Base-by-base conservation (phyloP, 2,797 vertebrate species). In the Amblyopsis hoosieri region DNA sequence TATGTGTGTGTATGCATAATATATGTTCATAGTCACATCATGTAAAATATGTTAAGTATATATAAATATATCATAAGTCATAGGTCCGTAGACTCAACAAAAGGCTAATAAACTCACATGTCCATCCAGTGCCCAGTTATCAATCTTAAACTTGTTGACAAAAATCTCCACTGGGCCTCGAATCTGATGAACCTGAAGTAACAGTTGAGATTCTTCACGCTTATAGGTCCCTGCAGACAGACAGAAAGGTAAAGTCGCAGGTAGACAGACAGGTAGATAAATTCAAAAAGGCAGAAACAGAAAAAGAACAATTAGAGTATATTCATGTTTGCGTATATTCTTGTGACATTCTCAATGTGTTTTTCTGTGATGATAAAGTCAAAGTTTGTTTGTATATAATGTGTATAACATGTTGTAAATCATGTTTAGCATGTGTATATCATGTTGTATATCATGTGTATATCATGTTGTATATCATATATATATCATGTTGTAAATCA, bases 121-220 rank as follows among this genome's bases (percentile, higher is more conserved):
- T 72, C 97, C 97, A 13, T 99, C 96, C 1, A 99, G 88, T 29
- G 97, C 95, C 97, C 97, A 99, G 76, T 97, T 97, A 67, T 99
- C 95, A 0, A 93, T 97, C 89, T 93, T 98, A 85, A 99, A 98
- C 90, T 99, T 99, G 86, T 94, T 97, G 87, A 95, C 92, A 59
- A 98, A 98, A 71, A 95, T 95, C 73, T 99, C 97, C 78, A 95
- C 91, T 0, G 97, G 96, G 10, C 97, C 96, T n/a, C 91, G 93
- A 56, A 99, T 94, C 83, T 97, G 95, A 74, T 98, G 94, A 49
- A 98, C 94, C 84, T 97, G 96, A n/a, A 99, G 94, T 37, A 98
- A 90, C 72, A 99, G 93, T 78, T 99, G 96, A 60, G 96, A 94
- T 1, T 99, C 98, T 67, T 98, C 96, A 65, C 92, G 94, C 86